Evolutionary conservation across 2,113 vertebrate species (phyloP).

Genomic region (Artemisiospiza belli): DNA sequence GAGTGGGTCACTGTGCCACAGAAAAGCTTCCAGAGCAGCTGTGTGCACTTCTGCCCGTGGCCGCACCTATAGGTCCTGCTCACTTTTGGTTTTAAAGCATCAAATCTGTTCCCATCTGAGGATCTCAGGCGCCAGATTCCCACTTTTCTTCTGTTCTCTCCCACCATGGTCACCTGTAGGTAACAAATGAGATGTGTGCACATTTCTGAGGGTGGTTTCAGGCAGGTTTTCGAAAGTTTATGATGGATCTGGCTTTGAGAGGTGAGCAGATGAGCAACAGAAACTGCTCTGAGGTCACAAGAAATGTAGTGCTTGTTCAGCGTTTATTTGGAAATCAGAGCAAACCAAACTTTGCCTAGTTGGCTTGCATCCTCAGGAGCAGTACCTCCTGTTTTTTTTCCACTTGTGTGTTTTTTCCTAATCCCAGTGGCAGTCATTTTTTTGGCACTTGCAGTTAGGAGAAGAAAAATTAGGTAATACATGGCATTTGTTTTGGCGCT

Average conservation of each 20-base stretch:
- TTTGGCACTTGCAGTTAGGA: conserved; percentile 4
- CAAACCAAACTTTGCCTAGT: neutral
- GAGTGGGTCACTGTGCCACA: neutral
- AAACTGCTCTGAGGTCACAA: neutral
- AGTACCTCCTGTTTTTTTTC: neutral
- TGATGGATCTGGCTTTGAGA: neutral
- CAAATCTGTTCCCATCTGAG: neutral
- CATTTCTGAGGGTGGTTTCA: accelerated
- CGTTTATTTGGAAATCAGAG: neutral
- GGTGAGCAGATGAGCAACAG: neutral
- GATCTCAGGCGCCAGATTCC: neutral
- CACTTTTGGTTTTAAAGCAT: neutral
- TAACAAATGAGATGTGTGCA: neutral
- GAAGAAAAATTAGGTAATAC: conserved; percentile 14
- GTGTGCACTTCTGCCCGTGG: accelerated
- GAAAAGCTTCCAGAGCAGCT: neutral
- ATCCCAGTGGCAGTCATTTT: neutral
- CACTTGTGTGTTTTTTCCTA: neutral
- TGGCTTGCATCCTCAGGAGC: neutral
- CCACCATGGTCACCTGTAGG: neutral
- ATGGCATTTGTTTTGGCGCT: conserved; percentile 43
- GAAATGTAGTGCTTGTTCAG: accelerated
- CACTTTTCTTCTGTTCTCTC: neutral
- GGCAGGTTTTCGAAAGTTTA: neutral
- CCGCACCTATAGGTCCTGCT: accelerated